Evolutionary conservation across 2,797 vertebrate genomes (phyloP).

Genomic region (Etheostoma nigrum): DNA sequence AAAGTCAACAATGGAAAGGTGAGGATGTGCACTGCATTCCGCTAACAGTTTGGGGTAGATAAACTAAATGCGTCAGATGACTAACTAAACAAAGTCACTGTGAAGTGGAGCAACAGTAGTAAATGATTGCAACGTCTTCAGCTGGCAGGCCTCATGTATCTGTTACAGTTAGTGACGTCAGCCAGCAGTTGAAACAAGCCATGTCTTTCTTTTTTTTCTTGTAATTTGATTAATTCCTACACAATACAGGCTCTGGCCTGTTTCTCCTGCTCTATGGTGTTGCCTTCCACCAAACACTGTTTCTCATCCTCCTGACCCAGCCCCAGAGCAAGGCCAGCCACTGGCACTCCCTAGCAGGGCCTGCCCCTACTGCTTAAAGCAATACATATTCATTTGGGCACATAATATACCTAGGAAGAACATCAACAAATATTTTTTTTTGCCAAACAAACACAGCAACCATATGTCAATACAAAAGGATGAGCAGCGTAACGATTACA

Average conservation of each 20-base stretch:
- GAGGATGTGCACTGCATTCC: background rate
- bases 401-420: conserved; percentile 57
- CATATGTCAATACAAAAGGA: conserved; percentile 65
- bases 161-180: conserved; percentile 62
- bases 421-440: conserved; percentile 26
- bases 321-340: conserved; percentile 50
- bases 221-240: conserved; percentile 79
- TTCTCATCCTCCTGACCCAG: conserved; percentile 55
- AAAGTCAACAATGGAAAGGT: background rate
- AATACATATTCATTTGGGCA: conserved; percentile 66
- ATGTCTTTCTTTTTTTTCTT: conserved; percentile 21
- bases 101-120: conserved; percentile 27
- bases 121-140: conserved; percentile 45
- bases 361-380: conserved; percentile 40
- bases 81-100: background rate
- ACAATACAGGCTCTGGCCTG: conserved; percentile 54
- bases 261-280: conserved; percentile 22
- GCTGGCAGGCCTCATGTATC: conserved; percentile 49
- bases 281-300: background rate
- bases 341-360: conserved; percentile 47
- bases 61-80: conserved; percentile 19
- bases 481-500: conserved; percentile 12
- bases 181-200: conserved; percentile 45
- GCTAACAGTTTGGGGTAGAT: conserved; percentile 17
- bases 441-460: conserved; percentile 50